Evolutionary conservation across 2,113 vertebrate species (phyloP), one percentile per base, ranked within the genome.

Genomic region (Notothenia coriiceps): DNA sequence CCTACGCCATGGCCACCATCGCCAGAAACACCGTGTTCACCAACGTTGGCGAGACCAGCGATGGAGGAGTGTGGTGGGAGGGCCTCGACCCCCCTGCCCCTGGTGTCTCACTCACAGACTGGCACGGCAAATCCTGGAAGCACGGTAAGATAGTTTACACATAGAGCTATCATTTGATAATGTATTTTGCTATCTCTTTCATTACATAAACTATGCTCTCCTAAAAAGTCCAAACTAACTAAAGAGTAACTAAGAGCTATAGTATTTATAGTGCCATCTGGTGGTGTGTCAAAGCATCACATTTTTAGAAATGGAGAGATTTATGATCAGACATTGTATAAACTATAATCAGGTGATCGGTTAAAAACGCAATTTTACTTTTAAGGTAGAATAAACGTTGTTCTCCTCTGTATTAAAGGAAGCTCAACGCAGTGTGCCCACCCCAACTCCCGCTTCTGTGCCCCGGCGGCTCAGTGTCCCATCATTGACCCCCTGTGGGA

Each of bases 401-500:
- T 75, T 76, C 40, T 40, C 65, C 7, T 75, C 12, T 60, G 17
- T 54, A 11, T n/a, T 69, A 69, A 69, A 92, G 93, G 96, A 96
- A 67, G 72, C 9, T 74, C 82, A 0, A 87, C 86, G 10, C 90
- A 93, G 0, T 97, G 97, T 25, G 97, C 98, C 51, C 98, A 99
- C 70, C 97, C 98, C 73, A 99, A 99, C 91, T 99, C 98, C 1
- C 93, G 98, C 25, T 99, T 99, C 95, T 99, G 98, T 77, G 94
- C 96, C 52, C 98, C 97, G 0, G 98, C 98, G 14, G 93, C 81
- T 72, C 98, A 99, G 94, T 99, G 98, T 82, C 98, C 98, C 60
- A 98, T 98, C 88, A 96, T 99, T 2, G 98, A 99, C 90, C 95
- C 97, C 0, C 93, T 94, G 1, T 99, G 98, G 98, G 97, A 99